Percentiles rank a stretch among this genome's conserved stretches.
phyloP scores from a whole-genome alignment of 2,888 invertebrate species.

The Cheilosia scutellata region DNA sequence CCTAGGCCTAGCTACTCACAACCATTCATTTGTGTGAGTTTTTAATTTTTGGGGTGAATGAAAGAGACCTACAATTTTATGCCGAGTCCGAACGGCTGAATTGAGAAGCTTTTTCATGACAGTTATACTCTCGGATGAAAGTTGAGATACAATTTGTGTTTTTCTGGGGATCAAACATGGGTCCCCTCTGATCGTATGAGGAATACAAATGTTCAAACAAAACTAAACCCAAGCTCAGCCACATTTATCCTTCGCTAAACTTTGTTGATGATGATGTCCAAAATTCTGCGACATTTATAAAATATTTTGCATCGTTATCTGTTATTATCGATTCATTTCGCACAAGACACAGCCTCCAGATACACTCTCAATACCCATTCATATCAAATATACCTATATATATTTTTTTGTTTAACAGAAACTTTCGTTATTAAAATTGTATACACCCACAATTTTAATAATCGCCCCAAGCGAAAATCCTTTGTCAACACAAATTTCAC shows the following conservation, averaged over 20 bases:
- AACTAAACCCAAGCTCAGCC: background rate
- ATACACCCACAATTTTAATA: conserved; percentile 52
- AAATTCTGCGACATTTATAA: background rate
- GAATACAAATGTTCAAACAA: too few species aligned
- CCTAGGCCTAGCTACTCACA: too few species aligned
- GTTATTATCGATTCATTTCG: background rate
- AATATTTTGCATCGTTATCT: background rate
- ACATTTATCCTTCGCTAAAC: background rate
- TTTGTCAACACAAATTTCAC: conserved; percentile 50
- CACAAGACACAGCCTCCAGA: background rate
- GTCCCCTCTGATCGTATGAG: too few species aligned
- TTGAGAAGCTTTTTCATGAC: too few species aligned
- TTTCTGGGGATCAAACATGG: too few species aligned
- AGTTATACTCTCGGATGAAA: too few species aligned
- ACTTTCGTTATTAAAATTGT: conserved; percentile 54
- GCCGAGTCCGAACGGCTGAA: too few species aligned
- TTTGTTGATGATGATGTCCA: background rate
- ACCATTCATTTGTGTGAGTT: too few species aligned
- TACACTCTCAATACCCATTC: conserved; percentile 4
- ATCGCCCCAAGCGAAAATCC: conserved; percentile 45
- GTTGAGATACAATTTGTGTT: too few species aligned
- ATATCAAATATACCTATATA: background rate
- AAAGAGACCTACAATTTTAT: too few species aligned
- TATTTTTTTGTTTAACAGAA: conserved; percentile 10
- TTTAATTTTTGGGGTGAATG: too few species aligned